Base-by-base conservation (phyloP, 2,113 vertebrate species). In the Poeciliopsis turrubarensis region DNA sequence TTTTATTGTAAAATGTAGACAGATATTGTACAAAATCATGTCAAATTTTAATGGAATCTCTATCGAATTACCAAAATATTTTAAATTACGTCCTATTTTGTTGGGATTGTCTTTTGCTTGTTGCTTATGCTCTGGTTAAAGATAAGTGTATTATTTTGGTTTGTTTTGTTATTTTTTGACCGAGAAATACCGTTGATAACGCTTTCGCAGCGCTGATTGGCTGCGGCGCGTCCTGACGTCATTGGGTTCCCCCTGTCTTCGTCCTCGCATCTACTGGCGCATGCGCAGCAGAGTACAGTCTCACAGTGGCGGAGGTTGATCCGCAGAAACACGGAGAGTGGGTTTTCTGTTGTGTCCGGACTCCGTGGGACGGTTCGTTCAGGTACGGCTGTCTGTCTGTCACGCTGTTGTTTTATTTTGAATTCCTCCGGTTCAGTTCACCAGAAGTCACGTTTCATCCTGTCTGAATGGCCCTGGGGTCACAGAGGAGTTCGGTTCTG, bases 181-280 rank as follows among this genome's bases (percentile, higher is more conserved):
- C 4, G 17, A 47, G 14, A 47, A 47, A 47, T 47, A 47, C 44
- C 4, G 44, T 47, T 47, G 44, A 6, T 47, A 19, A 17, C 44
- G 14, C 19, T 1, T n/a, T 57, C 39, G 31, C 44, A 39, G 29
- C 37, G n/a, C 41, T 81, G 57, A 89, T 90, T 89, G 86, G 90
- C 72, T 77, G 77, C 3, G 39, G 19, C n/a, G 0, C 32, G 9
- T 1, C 64, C 0, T 1, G n/a, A 85, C 92, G 91, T 93, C 86
- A 92, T 68, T 73, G 86, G 91, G 84, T 89, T 75, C 79, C 79
- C 91, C 91, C 88, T 72, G n/a, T 27, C 78, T 15, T 76, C n/a
- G 32, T 9, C 57, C 15, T 13, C 32, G 15, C 11, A 1, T 60
- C 0, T 4, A 1, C 44, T 0, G 22, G 82, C 85, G 91, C 93